phyloP scores from a whole-genome alignment of 2,888 invertebrate species.

The Gortyna flavago region DNA sequence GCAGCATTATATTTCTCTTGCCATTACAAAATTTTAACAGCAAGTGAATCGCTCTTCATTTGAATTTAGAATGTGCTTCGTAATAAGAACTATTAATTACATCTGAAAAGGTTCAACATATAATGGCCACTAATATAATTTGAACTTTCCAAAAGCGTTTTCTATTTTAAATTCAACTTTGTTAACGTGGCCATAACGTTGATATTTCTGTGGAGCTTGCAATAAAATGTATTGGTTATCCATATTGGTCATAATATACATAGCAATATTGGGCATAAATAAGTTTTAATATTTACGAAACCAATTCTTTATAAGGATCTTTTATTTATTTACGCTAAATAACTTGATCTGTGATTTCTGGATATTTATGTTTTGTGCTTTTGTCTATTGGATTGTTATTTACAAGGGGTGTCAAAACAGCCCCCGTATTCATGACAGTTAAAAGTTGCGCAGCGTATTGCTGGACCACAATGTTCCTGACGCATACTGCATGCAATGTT shows the following conservation, averaged over 20 bases:
- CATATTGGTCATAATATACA: neutral
- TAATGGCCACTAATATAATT: neutral
- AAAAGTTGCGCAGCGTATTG: neutral
- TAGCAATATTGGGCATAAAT: conserved; percentile 3
- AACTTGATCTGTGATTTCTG: conserved; percentile 53
- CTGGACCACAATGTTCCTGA: neutral
- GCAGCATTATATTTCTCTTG: conserved; percentile 25
- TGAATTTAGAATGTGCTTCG: neutral
- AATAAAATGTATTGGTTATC: neutral
- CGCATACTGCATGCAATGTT: neutral
- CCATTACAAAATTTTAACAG: conserved; percentile 4
- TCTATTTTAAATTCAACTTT: neutral
- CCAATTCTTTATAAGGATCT: neutral
- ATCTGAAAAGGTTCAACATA: neutral
- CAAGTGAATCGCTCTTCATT: neutral
- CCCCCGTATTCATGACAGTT: neutral
- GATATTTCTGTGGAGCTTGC: neutral
- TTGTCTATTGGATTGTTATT: conserved; percentile 2
- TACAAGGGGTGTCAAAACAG: neutral
- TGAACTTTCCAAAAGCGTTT: neutral
- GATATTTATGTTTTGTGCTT: conserved; percentile 27
- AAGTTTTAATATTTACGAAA: conserved; percentile 15
- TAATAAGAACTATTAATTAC: neutral
- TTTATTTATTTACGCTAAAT: conserved; percentile 23
- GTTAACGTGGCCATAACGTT: neutral